phyloP scores from a whole-genome alignment of 2,797 vertebrate genomes.

The Lycodopsis pacificus region DNA sequence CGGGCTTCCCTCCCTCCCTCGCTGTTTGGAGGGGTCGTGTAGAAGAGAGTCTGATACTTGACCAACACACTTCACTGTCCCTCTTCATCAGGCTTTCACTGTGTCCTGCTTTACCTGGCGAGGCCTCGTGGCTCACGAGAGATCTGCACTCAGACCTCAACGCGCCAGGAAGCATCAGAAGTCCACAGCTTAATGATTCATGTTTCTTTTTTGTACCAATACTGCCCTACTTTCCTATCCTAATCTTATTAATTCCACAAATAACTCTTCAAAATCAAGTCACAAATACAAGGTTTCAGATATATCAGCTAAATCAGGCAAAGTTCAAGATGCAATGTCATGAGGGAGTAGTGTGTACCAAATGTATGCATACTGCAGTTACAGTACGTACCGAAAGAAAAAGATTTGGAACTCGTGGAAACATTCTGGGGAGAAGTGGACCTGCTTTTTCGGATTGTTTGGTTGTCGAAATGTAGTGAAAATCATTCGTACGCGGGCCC shows the following conservation, averaged over 20 bases:
- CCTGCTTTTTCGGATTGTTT: too few species aligned
- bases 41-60: constrained; percentile 70
- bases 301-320: background rate
- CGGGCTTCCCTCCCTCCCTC: constrained; percentile 29
- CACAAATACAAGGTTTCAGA: background rate
- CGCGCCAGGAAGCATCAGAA: background rate
- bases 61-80: constrained; percentile 79
- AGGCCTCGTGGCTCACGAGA: constrained; percentile 10
- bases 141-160: constrained; percentile 20
- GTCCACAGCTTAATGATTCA: background rate
- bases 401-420: too few species aligned
- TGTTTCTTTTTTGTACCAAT: background rate
- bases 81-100: constrained; percentile 73
- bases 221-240: background rate
- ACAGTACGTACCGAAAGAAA: too few species aligned
- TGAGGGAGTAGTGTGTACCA: too few species aligned
- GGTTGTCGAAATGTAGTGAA: too few species aligned
- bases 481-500: too few species aligned
- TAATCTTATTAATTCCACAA: background rate
- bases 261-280: background rate
- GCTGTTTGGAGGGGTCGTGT: constrained; percentile 43
- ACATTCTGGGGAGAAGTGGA: too few species aligned
- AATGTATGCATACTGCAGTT: too few species aligned
- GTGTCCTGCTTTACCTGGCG: constrained; percentile 65
- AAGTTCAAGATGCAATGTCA: background rate